Conservation (phyloP, 1,140 invertebrate genomes). For the Bacillus rossius region DNA sequence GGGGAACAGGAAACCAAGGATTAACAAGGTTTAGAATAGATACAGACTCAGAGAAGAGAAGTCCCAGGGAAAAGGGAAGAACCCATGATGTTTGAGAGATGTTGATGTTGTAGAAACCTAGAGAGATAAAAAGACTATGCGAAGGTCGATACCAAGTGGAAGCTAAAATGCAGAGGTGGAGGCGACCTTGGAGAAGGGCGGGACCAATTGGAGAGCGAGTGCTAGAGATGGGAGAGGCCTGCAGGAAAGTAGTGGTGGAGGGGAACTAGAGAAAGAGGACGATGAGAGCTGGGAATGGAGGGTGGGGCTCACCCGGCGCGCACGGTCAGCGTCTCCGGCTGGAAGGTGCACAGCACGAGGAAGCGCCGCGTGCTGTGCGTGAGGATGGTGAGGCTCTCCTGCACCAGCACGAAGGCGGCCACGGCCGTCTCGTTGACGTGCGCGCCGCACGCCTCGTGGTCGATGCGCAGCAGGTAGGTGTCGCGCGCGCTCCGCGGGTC, state of each 20-base stretch:
- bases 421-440: conserved; percentile 65
- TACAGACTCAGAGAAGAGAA: neutral
- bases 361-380: conserved; percentile 75
- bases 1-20: neutral
- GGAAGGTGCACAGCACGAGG: conserved; percentile 69
- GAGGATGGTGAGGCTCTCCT: conserved; percentile 72
- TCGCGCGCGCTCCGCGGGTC: conserved; percentile 54
- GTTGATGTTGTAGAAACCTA: neutral
- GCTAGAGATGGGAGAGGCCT: neutral
- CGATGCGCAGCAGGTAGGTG: conserved; percentile 64
- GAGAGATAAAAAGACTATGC: neutral
- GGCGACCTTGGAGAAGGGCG: neutral
- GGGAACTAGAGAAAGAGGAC: too few relatives aligned
- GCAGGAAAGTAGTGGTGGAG: too few relatives aligned
- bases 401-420: conserved; percentile 71
- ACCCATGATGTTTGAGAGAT: neutral
- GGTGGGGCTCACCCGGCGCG: conserved; percentile 62
- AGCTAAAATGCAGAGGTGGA: neutral
- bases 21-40: neutral
- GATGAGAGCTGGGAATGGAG: too few relatives aligned
- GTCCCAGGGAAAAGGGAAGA: neutral
- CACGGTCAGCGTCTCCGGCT: conserved; percentile 71
- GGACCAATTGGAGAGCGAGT: neutral
- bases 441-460: conserved; percentile 69
- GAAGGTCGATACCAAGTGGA: neutral